Evolutionary conservation across 1,140 invertebrate species (phyloP).

Genomic region (Agrilus planipennis): DNA sequence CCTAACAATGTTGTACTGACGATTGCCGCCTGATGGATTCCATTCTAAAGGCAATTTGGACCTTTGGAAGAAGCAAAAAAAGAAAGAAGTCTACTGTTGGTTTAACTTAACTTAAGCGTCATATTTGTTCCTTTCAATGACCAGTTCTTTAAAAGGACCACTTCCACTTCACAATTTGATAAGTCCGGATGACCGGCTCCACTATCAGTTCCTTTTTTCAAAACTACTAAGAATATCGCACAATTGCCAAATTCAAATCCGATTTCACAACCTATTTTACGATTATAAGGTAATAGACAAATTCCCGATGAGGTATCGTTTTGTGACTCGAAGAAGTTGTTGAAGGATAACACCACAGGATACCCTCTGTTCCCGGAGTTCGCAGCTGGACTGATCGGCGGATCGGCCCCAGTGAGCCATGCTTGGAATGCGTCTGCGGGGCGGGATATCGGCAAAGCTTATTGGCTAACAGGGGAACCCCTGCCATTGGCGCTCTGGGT

Average conservation of each 20-base stretch:
- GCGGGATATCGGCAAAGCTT: slow-evolving; percentile 6
- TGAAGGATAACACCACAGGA: slow-evolving; percentile 4
- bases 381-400: slow-evolving; percentile 33
- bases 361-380: slow-evolving; percentile 15
- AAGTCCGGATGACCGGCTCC: too few relatives aligned
- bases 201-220: not conserved
- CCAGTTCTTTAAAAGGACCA: too few relatives aligned
- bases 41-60: too few relatives aligned
- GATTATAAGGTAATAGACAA: not conserved
- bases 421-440: slow-evolving; percentile 13
- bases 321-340: not conserved
- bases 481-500: slow-evolving; percentile 24
- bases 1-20: too few relatives aligned
- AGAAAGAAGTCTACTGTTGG: too few relatives aligned
- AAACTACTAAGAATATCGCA: not conserved
- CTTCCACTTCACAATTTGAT: too few relatives aligned
- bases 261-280: not conserved
- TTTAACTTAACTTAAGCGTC: too few relatives aligned
- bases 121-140: too few relatives aligned
- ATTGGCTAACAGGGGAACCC: slow-evolving; percentile 21
- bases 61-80: too few relatives aligned
- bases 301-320: not conserved
- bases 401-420: slow-evolving; percentile 23
- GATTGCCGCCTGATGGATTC: too few relatives aligned
- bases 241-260: not conserved